Evolutionary conservation across 1,140 invertebrate genomes (phyloP).

Genomic region (Fopius arisanus): DNA sequence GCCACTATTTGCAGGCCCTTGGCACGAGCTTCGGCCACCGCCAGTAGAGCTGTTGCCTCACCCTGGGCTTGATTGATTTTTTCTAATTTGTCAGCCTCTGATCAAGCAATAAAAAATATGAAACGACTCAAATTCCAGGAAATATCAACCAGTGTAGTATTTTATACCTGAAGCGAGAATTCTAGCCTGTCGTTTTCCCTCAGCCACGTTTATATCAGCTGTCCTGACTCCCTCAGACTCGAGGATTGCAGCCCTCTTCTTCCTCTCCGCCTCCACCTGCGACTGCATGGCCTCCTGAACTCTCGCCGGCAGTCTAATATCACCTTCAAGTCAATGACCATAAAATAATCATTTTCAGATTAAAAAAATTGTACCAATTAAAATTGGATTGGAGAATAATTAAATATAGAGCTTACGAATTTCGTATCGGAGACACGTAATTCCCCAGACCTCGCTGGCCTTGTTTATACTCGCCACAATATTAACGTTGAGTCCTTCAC

Average conservation of each 20-base stretch:
- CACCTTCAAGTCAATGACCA: slow-evolving; percentile 68
- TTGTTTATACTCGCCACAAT: slow-evolving; percentile 99
- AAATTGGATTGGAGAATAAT: too few relatives aligned
- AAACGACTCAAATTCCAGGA: too few relatives aligned
- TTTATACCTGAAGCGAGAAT: slow-evolving; percentile 89
- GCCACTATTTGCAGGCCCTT: slow-evolving; percentile 80
- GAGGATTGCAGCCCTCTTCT: slow-evolving; percentile 94
- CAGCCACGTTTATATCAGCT: slow-evolving; percentile 97
- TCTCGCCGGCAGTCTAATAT: slow-evolving; percentile 89
- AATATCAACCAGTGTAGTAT: too few relatives aligned
- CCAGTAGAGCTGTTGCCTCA: slow-evolving; percentile 86
- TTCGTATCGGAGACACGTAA: slow-evolving; percentile 97
- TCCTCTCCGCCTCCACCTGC: slow-evolving; percentile 98
- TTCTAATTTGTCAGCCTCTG: slow-evolving; percentile 86
- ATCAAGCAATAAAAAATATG: neutral
- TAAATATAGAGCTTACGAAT: too few relatives aligned
- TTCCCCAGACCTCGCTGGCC: slow-evolving; percentile 97
- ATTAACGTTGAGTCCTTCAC: slow-evolving; percentile 93
- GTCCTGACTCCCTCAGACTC: slow-evolving; percentile 96
- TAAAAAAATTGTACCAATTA: too few relatives aligned
- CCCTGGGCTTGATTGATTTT: slow-evolving; percentile 88
- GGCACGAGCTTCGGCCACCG: slow-evolving; percentile 85
- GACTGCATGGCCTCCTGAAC: slow-evolving; percentile 99
- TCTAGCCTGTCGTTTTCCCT: slow-evolving; percentile 89
- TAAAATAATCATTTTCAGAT: neutral